A percentile compares a stretch with the other conserved stretches of the same genome.
Evolutionary conservation across 2,888 invertebrate genomes (phyloP).

Genomic region (Volucella inflata): DNA sequence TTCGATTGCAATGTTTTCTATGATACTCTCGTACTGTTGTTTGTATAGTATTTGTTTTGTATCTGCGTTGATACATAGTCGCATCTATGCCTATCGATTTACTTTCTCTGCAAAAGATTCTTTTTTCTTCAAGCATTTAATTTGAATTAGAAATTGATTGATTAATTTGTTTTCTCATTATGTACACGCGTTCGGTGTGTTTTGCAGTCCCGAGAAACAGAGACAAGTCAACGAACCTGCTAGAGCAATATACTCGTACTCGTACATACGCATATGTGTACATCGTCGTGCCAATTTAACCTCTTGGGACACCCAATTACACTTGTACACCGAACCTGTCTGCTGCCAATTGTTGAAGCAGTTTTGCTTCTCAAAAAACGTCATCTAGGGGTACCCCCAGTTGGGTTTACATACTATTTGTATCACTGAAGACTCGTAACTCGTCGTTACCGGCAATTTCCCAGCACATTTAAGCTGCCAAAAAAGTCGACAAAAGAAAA

Average conservation of each 20-base stretch:
- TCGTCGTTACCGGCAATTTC: constrained; percentile 12
- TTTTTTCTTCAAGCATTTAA: constrained; percentile 23
- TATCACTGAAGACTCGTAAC: not conserved
- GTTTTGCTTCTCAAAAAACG: not conserved
- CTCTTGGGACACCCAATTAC: constrained; percentile 51
- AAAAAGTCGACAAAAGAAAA: too few relatives aligned
- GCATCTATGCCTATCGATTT: constrained; percentile 18
- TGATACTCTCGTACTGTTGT: not conserved
- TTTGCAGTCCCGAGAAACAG: not conserved
- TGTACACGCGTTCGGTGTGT: not conserved
- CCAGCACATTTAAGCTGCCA: constrained; percentile 19
- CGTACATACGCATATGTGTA: too few relatives aligned
- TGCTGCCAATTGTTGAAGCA: constrained; percentile 30
- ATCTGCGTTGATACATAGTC: too few relatives aligned
- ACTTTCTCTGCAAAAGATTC: constrained; percentile 32
- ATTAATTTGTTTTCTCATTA: constrained; percentile 56
- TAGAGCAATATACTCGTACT: not conserved
- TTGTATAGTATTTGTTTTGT: too few relatives aligned
- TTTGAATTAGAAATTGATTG: constrained; percentile 69
- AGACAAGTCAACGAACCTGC: constrained; percentile 55
- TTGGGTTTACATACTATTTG: not conserved
- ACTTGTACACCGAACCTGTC: constrained; percentile 25
- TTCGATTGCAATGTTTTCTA: constrained; percentile 7
- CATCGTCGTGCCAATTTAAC: constrained; percentile 52
- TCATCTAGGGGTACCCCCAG: not conserved